Evolutionary conservation across 2,888 invertebrate species (phyloP).

Genomic region (Nephrotoma guestfalica): DNA sequence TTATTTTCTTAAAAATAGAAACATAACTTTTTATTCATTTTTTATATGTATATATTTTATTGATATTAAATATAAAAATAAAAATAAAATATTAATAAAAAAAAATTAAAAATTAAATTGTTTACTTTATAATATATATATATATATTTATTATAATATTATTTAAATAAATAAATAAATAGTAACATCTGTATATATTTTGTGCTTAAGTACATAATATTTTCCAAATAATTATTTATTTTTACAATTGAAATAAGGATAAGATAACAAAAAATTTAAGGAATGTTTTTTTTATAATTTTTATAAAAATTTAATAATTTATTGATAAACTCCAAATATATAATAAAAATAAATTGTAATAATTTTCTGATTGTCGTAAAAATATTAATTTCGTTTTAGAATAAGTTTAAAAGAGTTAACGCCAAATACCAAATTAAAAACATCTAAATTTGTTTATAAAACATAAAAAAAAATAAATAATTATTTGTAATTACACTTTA

Average conservation of each 20-base stretch:
- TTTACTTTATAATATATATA: background rate
- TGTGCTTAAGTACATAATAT: background rate
- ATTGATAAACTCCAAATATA: background rate
- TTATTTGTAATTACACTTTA: background rate
- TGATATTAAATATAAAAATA: background rate
- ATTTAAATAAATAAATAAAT: background rate
- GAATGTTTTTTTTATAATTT: background rate
- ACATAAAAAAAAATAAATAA: background rate
- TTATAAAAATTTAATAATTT: background rate
- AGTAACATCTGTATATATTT: background rate
- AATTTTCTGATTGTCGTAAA: background rate
- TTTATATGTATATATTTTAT: background rate
- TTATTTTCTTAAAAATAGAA: background rate
- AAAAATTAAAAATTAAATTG: background rate
- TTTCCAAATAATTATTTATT: background rate
- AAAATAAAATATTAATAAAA: background rate
- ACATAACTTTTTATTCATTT: background rate
- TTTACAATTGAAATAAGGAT: background rate
- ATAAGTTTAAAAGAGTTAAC: background rate
- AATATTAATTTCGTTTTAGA: background rate
- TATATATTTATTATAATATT: background rate
- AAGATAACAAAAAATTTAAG: background rate
- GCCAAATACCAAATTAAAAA: background rate
- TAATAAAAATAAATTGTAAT: background rate
- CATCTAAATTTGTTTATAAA: background rate